phyloP scores from a whole-genome alignment of 2,113 vertebrate genomes.

The Octodon degus region DNA sequence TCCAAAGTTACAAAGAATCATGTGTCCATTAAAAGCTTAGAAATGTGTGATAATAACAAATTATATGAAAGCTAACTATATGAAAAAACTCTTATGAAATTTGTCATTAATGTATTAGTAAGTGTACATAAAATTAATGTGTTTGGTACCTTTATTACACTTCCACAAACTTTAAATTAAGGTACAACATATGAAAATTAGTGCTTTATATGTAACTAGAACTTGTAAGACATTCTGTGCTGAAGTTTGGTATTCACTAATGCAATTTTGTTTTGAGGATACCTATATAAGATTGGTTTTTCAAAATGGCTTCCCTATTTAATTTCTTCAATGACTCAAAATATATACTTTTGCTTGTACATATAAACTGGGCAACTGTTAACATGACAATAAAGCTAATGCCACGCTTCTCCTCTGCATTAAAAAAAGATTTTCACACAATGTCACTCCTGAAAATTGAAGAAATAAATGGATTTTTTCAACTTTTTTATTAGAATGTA shows the following conservation, averaged over 20 bases:
- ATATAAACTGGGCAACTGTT: not conserved
- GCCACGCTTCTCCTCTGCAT: not conserved
- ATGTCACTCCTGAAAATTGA: not conserved
- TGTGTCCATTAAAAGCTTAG: not conserved
- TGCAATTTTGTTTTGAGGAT: constrained; percentile 6
- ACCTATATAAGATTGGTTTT: not conserved
- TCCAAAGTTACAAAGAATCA: constrained; percentile 12
- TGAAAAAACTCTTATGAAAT: constrained; percentile 28
- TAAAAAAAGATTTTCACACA: constrained; percentile 41
- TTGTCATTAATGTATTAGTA: not conserved
- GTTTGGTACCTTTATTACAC: not conserved
- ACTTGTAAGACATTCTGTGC: not conserved
- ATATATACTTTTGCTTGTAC: not conserved
- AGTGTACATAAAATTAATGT: not conserved
- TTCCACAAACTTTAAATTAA: constrained; percentile 40
- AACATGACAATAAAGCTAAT: not conserved
- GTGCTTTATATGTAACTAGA: constrained; percentile 38
- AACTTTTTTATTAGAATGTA: not conserved
- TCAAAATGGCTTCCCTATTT: not conserved
- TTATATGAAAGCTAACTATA: not conserved
- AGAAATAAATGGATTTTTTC: not conserved
- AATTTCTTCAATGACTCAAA: constrained; percentile 26
- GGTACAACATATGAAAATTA: constrained; percentile 40
- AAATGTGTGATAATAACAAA: constrained; percentile 5
- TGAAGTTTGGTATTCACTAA: not conserved